Percentiles rank a stretch among this genome's conserved stretches.
phyloP scores from a whole-genome alignment of 1,140 invertebrate species.

The Aphelenchoides fujianensis region DNA sequence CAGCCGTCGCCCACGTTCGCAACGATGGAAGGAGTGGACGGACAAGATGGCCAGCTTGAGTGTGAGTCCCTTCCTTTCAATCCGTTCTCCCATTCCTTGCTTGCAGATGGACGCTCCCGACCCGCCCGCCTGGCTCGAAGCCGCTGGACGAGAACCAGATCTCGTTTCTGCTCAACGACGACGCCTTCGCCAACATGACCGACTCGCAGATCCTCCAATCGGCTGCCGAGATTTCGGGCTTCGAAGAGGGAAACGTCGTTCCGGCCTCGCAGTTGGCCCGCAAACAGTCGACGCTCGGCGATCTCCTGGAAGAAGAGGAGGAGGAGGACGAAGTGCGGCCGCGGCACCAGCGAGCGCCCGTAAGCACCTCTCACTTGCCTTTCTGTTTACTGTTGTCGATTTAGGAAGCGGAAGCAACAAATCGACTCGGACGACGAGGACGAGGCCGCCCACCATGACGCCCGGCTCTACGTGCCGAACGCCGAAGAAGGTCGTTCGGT shows the following conservation, averaged over 20 bases:
- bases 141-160: background rate
- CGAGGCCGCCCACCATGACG: too few species aligned
- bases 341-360: too few species aligned
- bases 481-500: background rate
- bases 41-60: background rate
- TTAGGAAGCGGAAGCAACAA: slow-evolving; percentile 9
- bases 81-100: background rate
- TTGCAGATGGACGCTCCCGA: slow-evolving; percentile 10
- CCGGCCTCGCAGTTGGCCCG: too few species aligned
- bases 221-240: background rate
- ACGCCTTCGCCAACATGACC: background rate
- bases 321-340: slow-evolving; percentile 1
- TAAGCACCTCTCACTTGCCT: too few species aligned
- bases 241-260: too few species aligned
- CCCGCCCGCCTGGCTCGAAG: background rate
- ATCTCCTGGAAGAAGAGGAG: background rate
- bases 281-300: background rate
- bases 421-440: slow-evolving; percentile 24
- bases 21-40: background rate
- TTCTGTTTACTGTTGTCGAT: too few species aligned
- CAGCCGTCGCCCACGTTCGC: background rate
- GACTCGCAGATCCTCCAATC: background rate
- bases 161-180: background rate
- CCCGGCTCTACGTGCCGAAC: background rate
- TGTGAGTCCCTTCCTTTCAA: background rate